These are phyloP conservation scores for Labeo catla DNA, from an alignment of 2,113 vertebrate species.

Conservation along the genomic window DNA sequence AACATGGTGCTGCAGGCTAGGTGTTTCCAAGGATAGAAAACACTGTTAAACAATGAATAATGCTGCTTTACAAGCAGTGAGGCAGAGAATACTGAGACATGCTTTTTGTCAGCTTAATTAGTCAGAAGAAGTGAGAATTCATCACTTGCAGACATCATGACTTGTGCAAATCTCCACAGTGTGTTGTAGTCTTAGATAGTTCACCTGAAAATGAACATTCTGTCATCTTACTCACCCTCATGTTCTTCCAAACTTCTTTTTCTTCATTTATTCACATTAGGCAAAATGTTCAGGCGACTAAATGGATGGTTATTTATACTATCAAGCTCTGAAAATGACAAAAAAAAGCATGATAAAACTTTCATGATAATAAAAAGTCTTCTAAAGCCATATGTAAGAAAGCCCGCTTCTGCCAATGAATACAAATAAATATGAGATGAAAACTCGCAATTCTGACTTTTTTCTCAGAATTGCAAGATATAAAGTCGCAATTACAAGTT, in stretches of 20 bases:
- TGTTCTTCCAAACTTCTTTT: not conserved
- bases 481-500: too few species aligned
- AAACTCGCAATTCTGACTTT: too few species aligned
- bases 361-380: not conserved
- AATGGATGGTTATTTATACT: not conserved
- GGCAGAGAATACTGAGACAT: not conserved
- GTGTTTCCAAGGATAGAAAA: constrained; percentile 32
- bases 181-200: not conserved
- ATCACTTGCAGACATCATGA: not conserved
- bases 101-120: constrained; percentile 14
- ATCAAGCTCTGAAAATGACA: not conserved
- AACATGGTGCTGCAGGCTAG: constrained; percentile 29
- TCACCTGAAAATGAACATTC: not conserved
- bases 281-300: not conserved
- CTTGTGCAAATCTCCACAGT: not conserved
- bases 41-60: constrained; percentile 28
- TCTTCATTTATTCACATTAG: not conserved
- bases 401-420: too few species aligned
- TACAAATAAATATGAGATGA: too few species aligned
- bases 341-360: not conserved
- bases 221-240: not conserved
- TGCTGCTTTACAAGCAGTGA: constrained; percentile 2
- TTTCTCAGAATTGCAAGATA: too few species aligned
- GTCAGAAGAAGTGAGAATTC: not conserved
- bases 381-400: not conserved